A percentile compares a stretch with the other conserved stretches of the same genome.
Evolutionary conservation across 1,140 invertebrate species (phyloP).

Genomic region (Atta texana): DNA sequence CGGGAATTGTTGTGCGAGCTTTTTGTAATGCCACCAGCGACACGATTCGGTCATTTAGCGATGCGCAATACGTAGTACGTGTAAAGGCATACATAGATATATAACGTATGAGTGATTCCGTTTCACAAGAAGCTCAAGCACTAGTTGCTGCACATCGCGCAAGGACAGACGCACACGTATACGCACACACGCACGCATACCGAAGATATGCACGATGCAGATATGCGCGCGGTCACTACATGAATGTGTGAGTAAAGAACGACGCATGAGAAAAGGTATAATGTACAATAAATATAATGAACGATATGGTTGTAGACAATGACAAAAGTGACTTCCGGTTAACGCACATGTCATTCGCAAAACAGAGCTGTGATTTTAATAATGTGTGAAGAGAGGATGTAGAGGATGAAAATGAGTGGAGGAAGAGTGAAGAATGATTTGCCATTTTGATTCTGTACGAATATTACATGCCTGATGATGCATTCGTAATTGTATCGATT

Average conservation of each 20-base stretch:
- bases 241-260: constrained; percentile 72
- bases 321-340: constrained; percentile 50
- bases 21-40: constrained; percentile 63
- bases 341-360: constrained; percentile 33
- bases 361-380: constrained; percentile 18
- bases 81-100: constrained; percentile 37
- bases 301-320: constrained; percentile 54
- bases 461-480: constrained; percentile 13
- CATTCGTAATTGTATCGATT: constrained; percentile 34
- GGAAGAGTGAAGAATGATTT: not conserved
- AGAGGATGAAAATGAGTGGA: not conserved
- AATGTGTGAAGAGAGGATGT: not conserved
- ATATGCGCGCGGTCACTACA: constrained; percentile 72
- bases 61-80: constrained; percentile 60
- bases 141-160: constrained; percentile 76
- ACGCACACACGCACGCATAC: constrained; percentile 68
- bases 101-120: not conserved
- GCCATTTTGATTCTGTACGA: constrained; percentile 29
- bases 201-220: constrained; percentile 72
- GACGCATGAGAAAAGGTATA: constrained; percentile 55
- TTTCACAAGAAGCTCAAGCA: constrained; percentile 79
- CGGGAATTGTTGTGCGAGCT: constrained; percentile 45
- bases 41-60: constrained; percentile 66
- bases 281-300: constrained; percentile 53
- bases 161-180: constrained; percentile 67